Percentiles rank a stretch among this genome's conserved stretches.
Conservation (phyloP, 2,888 invertebrate genomes). For the Lypha dubia region DNA sequence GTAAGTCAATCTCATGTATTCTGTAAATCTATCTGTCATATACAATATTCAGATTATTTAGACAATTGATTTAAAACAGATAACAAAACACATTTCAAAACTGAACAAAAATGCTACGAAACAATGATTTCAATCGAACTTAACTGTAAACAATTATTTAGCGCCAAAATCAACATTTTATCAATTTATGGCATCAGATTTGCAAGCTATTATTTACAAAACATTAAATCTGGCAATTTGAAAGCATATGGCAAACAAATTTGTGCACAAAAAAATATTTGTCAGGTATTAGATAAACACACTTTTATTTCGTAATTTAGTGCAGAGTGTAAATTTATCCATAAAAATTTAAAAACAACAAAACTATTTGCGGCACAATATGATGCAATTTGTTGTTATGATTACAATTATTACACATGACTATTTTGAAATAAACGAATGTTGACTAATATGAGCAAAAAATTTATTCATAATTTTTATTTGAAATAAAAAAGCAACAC, state of each 20-base stretch:
- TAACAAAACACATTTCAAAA: slow-evolving; percentile 28
- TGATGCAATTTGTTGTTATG: slow-evolving; percentile 67
- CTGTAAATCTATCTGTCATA: slow-evolving; percentile 12
- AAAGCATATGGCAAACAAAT: slow-evolving; percentile 40
- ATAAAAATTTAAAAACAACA: no score
- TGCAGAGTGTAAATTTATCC: neutral
- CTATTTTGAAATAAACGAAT: slow-evolving; percentile 18
- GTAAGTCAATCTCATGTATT: slow-evolving; percentile 3
- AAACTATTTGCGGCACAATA: slow-evolving; percentile 6
- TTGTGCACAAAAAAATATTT: slow-evolving; percentile 26
- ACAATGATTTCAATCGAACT: slow-evolving; percentile 28
- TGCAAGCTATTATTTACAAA: slow-evolving; percentile 8
- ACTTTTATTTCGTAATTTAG: neutral
- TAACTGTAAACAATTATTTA: slow-evolving; percentile 12
- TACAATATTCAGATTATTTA: neutral
- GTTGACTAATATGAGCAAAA: neutral
- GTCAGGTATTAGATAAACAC: slow-evolving; percentile 12
- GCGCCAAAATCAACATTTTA: slow-evolving; percentile 18
- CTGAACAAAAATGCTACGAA: slow-evolving; percentile 16
- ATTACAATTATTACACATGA: slow-evolving; percentile 59
- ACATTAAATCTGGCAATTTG: neutral
- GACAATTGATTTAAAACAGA: slow-evolving; percentile 24
- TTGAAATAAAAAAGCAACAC: slow-evolving; percentile 54
- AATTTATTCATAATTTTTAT: slow-evolving; percentile 38
- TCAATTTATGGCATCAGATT: slow-evolving; percentile 43